Percentiles rank a stretch among this genome's conserved stretches.
These are phyloP conservation scores for Aepyceros melampus DNA, from an alignment of 2,113 vertebrate genomes.

Conservation along the genomic window DNA sequence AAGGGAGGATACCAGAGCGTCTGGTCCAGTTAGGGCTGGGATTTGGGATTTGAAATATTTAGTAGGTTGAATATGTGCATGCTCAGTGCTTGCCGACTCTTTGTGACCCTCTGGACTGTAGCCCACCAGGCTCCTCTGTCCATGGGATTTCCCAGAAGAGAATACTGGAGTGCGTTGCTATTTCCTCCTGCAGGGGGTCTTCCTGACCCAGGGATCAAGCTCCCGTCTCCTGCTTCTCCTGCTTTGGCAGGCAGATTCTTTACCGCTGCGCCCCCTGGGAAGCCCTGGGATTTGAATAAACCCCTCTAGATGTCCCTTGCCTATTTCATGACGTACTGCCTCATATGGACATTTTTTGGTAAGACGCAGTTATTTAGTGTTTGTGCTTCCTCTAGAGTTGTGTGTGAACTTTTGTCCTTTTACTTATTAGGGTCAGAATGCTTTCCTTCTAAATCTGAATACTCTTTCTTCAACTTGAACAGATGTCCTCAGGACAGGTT, in stretches of 20 bases:
- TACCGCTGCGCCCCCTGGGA: not conserved
- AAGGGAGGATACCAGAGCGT: not conserved
- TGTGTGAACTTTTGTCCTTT: not conserved
- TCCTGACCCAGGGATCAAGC: not conserved
- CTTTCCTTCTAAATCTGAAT: not conserved
- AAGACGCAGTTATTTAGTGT: not conserved
- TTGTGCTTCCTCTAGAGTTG: not conserved
- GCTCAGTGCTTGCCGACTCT: not conserved
- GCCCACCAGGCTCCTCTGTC: not conserved
- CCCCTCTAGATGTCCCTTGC: not conserved
- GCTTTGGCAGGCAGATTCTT: not conserved
- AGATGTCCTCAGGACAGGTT: not conserved
- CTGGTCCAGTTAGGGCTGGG: not conserved
- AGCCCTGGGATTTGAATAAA: not conserved
- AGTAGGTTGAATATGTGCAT: not conserved
- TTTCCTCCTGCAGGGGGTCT: not conserved
- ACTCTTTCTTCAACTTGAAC: not conserved
- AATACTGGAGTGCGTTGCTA: not conserved
- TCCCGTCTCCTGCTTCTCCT: not conserved
- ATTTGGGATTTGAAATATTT: not conserved
- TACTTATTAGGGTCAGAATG: not conserved
- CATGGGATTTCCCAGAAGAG: not conserved
- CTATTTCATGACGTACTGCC: not conserved
- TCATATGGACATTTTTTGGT: not conserved
- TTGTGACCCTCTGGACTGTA: not conserved